Base-by-base conservation (phyloP, 2,113 vertebrate genomes). In the Tor tambroides region DNA sequence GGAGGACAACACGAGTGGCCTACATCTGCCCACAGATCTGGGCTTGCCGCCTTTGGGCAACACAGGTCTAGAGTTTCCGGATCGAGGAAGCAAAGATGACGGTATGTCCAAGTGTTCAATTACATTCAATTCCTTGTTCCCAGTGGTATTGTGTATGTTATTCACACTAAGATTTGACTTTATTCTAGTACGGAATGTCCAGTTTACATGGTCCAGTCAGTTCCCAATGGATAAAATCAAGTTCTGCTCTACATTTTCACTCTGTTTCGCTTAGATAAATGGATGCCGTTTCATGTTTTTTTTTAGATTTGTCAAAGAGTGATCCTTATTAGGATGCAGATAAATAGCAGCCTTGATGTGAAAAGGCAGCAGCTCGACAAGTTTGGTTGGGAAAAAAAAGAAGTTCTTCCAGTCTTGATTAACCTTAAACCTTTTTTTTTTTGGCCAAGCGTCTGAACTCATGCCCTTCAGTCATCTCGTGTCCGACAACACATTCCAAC, bases 1-100 rank as follows among this genome's bases (percentile, higher is more conserved):
- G 80, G 98, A 99, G 91, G 97, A 99, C 94, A 97, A 96, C 92
- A 96, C 95, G 92, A 98, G 97, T 94, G 97, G 97, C 94, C 96
- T 97, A 93, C 96, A 97, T 89, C 94, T 97, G 92, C 97, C 98
- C 88, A 98, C 98, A 84, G 97, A 99, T 95, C 95, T 98, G 93
- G 97, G 96, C 93, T 94, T 98, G 92, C 97, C 97, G 86, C 97
- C 98, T 35, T 95, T 98, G 7, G 98, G 98, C 93, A 98, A 98
- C 95, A 99, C 98, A 87, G 98, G 97, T 87, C 95, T 98, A 96
- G 97, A 97, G 93, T 95, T 97, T 94, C 96, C 96, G 85, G 96
- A 98, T 93, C 96, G 96, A 93, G 96, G 95, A 93, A 96, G 96
- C 93, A 99, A 97, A 96, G 93, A 97, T 86, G 97, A 98, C 94